Conservation (phyloP, 2,888 invertebrate species). For the Trachelus tabidus region DNA sequence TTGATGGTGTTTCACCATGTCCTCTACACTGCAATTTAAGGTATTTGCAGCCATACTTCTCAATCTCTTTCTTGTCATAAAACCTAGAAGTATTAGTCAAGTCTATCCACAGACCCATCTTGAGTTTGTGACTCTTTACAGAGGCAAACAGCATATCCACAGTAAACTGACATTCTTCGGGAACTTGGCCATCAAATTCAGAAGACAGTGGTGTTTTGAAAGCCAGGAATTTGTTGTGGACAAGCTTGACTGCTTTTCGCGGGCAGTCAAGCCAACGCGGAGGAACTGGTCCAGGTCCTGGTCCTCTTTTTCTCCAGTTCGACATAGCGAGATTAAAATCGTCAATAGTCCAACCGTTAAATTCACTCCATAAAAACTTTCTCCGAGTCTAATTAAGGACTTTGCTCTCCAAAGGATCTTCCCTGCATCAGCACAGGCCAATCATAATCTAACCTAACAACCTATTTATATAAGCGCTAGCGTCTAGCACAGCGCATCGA, state of each 20-base stretch:
- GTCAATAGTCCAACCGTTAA: not conserved
- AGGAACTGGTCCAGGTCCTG: conserved; percentile 77
- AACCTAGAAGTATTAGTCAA: conserved; percentile 95
- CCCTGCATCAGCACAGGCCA: not conserved
- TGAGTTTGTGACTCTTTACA: conserved; percentile 82
- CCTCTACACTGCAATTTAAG: conserved; percentile 91
- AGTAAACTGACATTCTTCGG: conserved; percentile 84
- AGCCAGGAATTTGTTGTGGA: conserved; percentile 88
- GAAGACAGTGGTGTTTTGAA: conserved; percentile 93
- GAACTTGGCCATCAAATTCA: conserved; percentile 86
- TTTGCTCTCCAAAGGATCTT: not conserved
- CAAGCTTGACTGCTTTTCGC: conserved; percentile 78
- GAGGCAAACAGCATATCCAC: conserved; percentile 88
- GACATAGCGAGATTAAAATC: conserved; percentile 36
- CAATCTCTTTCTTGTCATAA: conserved; percentile 86
- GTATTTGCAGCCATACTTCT: conserved; percentile 81
- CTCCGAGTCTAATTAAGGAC: not conserved
- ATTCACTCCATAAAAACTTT: not conserved
- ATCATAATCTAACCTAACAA: not conserved
- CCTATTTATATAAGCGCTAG: not conserved
- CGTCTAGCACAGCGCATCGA: not conserved
- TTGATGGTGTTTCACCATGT: conserved; percentile 91
- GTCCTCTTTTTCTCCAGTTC: conserved; percentile 38
- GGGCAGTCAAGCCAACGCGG: conserved; percentile 91
- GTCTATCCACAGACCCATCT: conserved; percentile 96